Evolutionary conservation across 2,888 invertebrate genomes (phyloP), one percentile per base, ranked within the genome.

Genomic region (Parnassius mnemosyne): DNA sequence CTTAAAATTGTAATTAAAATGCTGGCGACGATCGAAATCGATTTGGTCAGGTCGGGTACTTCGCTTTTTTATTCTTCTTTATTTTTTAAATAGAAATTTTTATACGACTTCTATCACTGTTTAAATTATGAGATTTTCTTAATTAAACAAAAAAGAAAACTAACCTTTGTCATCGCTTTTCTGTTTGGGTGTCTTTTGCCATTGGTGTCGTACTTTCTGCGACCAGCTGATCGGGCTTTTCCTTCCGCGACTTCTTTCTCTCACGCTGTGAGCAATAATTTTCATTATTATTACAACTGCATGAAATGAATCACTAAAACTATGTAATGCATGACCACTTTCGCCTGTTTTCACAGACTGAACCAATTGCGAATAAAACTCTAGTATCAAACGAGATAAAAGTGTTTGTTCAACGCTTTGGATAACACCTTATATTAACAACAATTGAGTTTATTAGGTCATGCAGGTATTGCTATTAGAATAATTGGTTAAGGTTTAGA

Each of bases 191-290:
- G 92, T 87, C 68, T 93, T 93, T 66, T 93, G 93, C 87, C 94
- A 93, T 69, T 94, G 94, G 66, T 93, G 92, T 53, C 94, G 83
- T 50, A 93, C 93, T 79, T 94, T 94, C 73, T 93, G 92, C 11
- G 94, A 93, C 94, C 94, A 94, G 72, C 93, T 93, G 52, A 92
- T 81, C 0, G 93, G 92, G 71, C 92, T 90, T 65, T 93, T 93
- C 63, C 92, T 87, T 3, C 88, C 85, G 25, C 92, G 87, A 68
- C 91, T 91, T 53, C 91, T 82, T 69, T 93, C 93, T 3, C 92
- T 85, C 41, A 93, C 89, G 69, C 93, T 93, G 84, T 62, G 91
- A 90, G 75, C 72, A 65, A 78, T 69, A 69, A 78, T 69, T 69
- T 79, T 69, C 77, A 84, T 80, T 66, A 65, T 71, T 60, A 9